phyloP scores from a whole-genome alignment of 2,888 invertebrate species.

The Oligia fasciuncula region DNA sequence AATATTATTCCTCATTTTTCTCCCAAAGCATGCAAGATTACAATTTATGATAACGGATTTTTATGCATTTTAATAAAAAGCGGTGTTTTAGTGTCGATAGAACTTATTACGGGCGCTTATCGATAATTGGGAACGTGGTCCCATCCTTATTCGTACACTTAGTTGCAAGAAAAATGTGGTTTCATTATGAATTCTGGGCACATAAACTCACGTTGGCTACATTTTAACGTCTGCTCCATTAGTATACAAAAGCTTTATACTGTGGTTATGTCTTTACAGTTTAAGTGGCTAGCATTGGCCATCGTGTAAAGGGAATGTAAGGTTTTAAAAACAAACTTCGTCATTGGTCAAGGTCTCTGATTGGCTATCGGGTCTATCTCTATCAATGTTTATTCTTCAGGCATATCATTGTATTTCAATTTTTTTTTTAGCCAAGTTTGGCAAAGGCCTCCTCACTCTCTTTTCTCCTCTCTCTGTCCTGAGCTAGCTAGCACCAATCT shows the following conservation, averaged over 20 bases:
- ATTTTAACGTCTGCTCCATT: constrained; percentile 52
- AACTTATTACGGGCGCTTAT: constrained; percentile 68
- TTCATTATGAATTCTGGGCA: constrained; percentile 57
- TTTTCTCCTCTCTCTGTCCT: neutral
- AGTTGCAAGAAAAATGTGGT: constrained; percentile 58
- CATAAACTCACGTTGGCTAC: constrained; percentile 54
- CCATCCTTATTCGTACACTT: constrained; percentile 57
- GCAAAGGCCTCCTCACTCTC: neutral
- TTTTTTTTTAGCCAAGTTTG: neutral
- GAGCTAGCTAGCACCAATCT: neutral
- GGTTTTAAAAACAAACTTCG: neutral
- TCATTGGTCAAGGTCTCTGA: neutral
- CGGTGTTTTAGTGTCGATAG: constrained; percentile 54
- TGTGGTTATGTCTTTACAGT: constrained; percentile 36
- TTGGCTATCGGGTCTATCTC: neutral
- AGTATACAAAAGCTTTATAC: constrained; percentile 50
- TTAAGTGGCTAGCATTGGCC: constrained; percentile 14
- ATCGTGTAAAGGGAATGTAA: neutral
- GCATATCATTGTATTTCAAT: neutral
- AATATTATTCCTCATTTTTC: constrained; percentile 62
- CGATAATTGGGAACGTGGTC: constrained; percentile 73
- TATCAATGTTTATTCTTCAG: neutral
- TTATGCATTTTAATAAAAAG: constrained; percentile 68
- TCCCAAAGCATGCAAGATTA: constrained; percentile 55
- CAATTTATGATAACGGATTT: constrained; percentile 67